Conservation (phyloP, 2,888 invertebrate genomes). For the Sinodicranocentrus sp. region DNA sequence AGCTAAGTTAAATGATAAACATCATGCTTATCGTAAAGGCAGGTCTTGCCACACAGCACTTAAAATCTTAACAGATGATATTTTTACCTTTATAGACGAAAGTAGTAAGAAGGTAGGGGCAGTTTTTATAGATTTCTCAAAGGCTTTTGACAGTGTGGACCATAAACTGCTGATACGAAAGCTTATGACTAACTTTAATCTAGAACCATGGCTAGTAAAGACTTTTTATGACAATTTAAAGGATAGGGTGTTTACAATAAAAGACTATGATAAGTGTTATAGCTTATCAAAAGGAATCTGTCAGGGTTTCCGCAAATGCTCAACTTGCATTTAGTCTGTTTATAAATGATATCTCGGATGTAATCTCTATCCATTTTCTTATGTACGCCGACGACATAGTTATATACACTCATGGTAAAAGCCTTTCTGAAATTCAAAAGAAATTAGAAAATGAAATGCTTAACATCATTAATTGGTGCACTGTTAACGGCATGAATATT, state of each 20-base stretch:
- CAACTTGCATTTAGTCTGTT: slow-evolving; percentile 48
- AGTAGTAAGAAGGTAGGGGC: slow-evolving; percentile 39
- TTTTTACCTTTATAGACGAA: slow-evolving; percentile 62
- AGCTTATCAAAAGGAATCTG: slow-evolving; percentile 34
- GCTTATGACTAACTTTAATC: slow-evolving; percentile 39
- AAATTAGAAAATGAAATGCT: neutral
- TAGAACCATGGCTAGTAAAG: slow-evolving; percentile 15
- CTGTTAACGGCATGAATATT: neutral
- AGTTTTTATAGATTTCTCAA: slow-evolving; percentile 69
- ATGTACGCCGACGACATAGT: neutral
- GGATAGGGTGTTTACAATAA: slow-evolving; percentile 11
- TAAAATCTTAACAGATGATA: slow-evolving; percentile 53
- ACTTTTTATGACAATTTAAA: slow-evolving; percentile 15
- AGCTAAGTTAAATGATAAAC: neutral
- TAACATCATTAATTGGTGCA: neutral
- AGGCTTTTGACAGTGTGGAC: slow-evolving; percentile 75
- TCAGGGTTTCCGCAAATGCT: slow-evolving; percentile 44
- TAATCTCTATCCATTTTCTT: slow-evolving; percentile 1
- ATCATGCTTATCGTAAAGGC: slow-evolving; percentile 69
- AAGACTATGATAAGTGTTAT: neutral
- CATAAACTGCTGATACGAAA: slow-evolving; percentile 68
- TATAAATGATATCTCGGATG: slow-evolving; percentile 31
- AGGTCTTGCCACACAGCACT: slow-evolving; percentile 45
- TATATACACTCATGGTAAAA: neutral
- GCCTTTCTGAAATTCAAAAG: neutral